Percentiles rank a stretch among this genome's conserved stretches.
phyloP scores from a whole-genome alignment of 2,888 invertebrate genomes.

The Apodemia duryi region DNA sequence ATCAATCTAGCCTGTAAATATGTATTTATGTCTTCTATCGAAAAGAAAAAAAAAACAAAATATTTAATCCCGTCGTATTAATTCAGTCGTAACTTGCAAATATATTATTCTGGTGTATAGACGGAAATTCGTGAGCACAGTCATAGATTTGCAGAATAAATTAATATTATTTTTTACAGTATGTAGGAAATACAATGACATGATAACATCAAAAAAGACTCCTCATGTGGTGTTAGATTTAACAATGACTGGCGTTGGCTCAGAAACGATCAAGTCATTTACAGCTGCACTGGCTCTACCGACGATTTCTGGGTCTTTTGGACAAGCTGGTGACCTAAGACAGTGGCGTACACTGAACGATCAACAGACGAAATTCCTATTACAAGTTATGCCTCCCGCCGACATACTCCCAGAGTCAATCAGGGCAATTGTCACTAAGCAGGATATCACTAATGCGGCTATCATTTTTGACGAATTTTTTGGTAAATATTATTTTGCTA shows the following conservation, averaged over 20 bases:
- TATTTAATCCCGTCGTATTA: no score
- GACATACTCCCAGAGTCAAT: slow-evolving; percentile 92
- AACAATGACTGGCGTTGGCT: slow-evolving; percentile 88
- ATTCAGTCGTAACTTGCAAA: no score
- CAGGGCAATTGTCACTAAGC: slow-evolving; percentile 86
- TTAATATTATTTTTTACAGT: slow-evolving; percentile 58
- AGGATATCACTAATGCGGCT: slow-evolving; percentile 95
- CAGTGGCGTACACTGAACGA: slow-evolving; percentile 88
- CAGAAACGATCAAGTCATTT: slow-evolving; percentile 92
- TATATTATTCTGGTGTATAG: no score
- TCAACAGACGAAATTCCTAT: slow-evolving; percentile 85
- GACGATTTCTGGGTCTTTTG: slow-evolving; percentile 91
- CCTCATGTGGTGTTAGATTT: slow-evolving; percentile 91
- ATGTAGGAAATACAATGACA: slow-evolving; percentile 85
- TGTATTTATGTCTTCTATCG: no score
- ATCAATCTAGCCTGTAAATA: no score
- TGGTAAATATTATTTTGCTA: slow-evolving; percentile 63
- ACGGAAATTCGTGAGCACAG: no score
- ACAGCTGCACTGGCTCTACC: slow-evolving; percentile 88
- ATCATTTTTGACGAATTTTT: slow-evolving; percentile 94
- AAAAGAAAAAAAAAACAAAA: no score
- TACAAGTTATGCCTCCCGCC: slow-evolving; percentile 92
- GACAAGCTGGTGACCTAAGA: slow-evolving; percentile 89
- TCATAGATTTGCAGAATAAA: no score
- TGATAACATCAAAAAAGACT: slow-evolving; percentile 80